phyloP scores from a whole-genome alignment of 2,113 vertebrate genomes.

The Stomatorhinus ivindoensis region DNA sequence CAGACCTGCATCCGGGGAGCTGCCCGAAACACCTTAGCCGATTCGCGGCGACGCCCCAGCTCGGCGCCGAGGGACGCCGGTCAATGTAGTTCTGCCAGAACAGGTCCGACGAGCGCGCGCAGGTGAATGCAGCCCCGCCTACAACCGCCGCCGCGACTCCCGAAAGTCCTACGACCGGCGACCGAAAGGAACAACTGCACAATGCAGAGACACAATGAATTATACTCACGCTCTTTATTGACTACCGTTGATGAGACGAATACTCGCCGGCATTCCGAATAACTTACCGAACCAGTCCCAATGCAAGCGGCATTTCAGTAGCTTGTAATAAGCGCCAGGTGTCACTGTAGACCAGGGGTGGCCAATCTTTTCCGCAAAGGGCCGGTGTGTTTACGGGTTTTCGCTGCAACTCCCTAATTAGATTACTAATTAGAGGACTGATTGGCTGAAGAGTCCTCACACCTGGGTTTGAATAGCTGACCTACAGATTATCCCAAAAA shows the following conservation, averaged over 20 bases:
- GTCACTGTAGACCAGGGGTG: constrained; percentile 13
- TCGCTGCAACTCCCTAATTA: too few species aligned
- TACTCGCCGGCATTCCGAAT: not conserved
- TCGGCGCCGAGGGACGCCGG: constrained; percentile 23
- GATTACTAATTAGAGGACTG: too few species aligned
- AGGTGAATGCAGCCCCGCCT: not conserved
- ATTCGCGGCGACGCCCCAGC: not conserved
- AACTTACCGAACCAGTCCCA: not conserved
- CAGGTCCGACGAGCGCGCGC: too few species aligned
- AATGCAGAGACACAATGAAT: not conserved
- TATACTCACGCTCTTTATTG: not conserved
- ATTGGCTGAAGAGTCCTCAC: too few species aligned
- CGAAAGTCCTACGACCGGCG: not conserved
- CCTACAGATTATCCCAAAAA: too few species aligned
- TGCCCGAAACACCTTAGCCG: constrained; percentile 30
- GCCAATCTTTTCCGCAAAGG: too few species aligned
- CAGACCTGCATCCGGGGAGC: constrained; percentile 62
- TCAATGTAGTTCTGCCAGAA: constrained; percentile 42
- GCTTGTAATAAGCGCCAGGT: not conserved
- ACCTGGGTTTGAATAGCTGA: too few species aligned
- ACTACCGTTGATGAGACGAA: not conserved
- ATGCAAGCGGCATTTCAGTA: not conserved
- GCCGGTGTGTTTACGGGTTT: too few species aligned
- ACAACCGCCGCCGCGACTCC: not conserved
- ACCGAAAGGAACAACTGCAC: not conserved